Base-by-base conservation (phyloP, 2,797 vertebrate genomes). In the Falco columbarius region DNA sequence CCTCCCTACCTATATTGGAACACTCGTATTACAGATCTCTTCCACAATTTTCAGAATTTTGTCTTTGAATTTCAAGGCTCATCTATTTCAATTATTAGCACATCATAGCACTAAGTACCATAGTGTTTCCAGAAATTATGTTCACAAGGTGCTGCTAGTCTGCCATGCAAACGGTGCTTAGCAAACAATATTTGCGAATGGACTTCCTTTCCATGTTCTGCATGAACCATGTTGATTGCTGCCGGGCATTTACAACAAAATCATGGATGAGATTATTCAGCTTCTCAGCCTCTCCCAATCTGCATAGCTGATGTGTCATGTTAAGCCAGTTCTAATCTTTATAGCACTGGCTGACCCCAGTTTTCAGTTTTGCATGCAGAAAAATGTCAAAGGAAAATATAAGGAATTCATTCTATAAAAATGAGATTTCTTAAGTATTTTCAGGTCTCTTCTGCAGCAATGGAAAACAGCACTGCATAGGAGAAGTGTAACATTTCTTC, bases 11-110 rank as follows among this genome's bases (percentile, higher is more conserved):
- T 63, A 4, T 44, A 26, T 4, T 17, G n/a, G 17, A 72, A 65
- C 0, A 0, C 1, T 42, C 55, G 29, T 12, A 47, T 13, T 49
- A 20, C 55, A 49, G 7, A 36, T 7, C 14, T 40, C 42, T 77
- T 49, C 30, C 15, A 49, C 44, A 32, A 11, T 68, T 58, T 77
- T 59, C 44, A 79, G 32, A 24, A 22, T 44, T 81, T 75, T 49
- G 0, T 40, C n/a, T 56, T 61, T 38, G 29, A 36, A 49, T 68
- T 72, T 72, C 46, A 75, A 44, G 58, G 36, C n/a, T 91, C 17
- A 14, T 32, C 3, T 81, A 40, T 54, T 86, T 67, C 46, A 47
- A 1, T 44, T 61, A 20, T 17, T 23, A n/a, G 16, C 27, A 14
- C 24, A 47, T 26, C 18, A 5, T 1, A 38, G 7, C 21, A n/a